Evolutionary conservation across 2,113 vertebrate genomes (phyloP).

Genomic region (Phoenicopterus ruber): DNA sequence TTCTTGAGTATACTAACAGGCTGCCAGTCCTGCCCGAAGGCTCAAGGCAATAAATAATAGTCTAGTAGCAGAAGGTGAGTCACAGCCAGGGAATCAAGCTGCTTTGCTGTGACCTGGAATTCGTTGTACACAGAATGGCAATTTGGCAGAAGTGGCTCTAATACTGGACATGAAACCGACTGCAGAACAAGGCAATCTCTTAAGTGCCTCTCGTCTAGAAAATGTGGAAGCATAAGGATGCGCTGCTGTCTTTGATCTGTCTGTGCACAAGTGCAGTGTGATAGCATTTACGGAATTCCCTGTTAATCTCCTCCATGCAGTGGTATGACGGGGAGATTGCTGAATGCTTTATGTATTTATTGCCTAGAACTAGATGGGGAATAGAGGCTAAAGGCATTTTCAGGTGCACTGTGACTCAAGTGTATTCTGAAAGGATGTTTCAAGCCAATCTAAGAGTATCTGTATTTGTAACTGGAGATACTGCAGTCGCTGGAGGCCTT

Average conservation of each 20-base stretch:
- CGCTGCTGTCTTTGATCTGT: background rate
- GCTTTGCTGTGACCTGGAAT: background rate
- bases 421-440: background rate
- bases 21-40: background rate
- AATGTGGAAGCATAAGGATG: background rate
- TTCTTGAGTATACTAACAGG: background rate
- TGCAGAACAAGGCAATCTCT: background rate
- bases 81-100: background rate
- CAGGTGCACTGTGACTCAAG: background rate
- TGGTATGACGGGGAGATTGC: background rate
- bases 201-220: background rate
- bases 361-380: background rate
- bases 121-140: background rate
- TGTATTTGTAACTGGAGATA: background rate
- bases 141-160: background rate
- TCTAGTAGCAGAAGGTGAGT: background rate
- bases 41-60: background rate
- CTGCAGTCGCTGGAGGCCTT: background rate
- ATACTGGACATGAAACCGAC: accelerated
- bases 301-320: background rate
- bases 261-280: background rate
- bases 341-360: background rate
- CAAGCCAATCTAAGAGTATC: background rate
- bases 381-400: background rate
- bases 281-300: background rate